Evolutionary conservation across 2,113 vertebrate genomes (phyloP).

Genomic region (Sylvilagus bachmani): DNA sequence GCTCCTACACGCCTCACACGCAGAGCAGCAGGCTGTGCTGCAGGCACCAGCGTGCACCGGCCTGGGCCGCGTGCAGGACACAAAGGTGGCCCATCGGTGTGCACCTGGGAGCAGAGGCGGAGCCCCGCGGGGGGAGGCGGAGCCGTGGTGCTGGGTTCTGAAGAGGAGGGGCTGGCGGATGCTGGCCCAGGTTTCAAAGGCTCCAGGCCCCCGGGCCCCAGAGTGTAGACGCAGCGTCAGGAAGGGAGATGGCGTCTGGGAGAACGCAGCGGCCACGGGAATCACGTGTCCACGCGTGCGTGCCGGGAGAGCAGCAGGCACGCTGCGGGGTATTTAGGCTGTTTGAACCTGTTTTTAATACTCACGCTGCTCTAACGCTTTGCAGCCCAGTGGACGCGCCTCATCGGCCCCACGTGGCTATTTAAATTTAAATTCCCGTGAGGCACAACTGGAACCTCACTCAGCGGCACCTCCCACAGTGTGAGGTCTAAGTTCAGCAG

Average conservation of each 20-base stretch:
- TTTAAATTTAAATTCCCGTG: neutral
- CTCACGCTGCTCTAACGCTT: neutral
- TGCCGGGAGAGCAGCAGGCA: neutral
- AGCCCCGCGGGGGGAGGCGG: neutral
- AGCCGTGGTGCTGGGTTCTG: accelerated
- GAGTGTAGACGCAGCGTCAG: neutral
- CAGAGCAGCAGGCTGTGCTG: neutral
- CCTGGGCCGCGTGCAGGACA: too few relatives aligned
- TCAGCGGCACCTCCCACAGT: too few relatives aligned
- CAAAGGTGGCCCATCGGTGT: too few relatives aligned
- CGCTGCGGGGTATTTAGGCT: accelerated
- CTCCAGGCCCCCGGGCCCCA: accelerated
- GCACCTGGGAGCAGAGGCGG: neutral
- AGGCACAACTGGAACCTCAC: too few relatives aligned
- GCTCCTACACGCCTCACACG: too few relatives aligned
- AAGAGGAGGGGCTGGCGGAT: accelerated
- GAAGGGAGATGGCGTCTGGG: neutral
- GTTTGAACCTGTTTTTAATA: neutral
- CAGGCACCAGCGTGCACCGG: too few relatives aligned
- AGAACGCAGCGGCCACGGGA: neutral
- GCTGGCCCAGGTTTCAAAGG: neutral
- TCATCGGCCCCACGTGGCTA: neutral
- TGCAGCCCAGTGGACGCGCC: accelerated
- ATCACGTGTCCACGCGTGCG: accelerated
- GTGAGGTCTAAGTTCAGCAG: neutral